Conservation (phyloP, 2,888 invertebrate species). For the Sialis lutaria region DNA sequence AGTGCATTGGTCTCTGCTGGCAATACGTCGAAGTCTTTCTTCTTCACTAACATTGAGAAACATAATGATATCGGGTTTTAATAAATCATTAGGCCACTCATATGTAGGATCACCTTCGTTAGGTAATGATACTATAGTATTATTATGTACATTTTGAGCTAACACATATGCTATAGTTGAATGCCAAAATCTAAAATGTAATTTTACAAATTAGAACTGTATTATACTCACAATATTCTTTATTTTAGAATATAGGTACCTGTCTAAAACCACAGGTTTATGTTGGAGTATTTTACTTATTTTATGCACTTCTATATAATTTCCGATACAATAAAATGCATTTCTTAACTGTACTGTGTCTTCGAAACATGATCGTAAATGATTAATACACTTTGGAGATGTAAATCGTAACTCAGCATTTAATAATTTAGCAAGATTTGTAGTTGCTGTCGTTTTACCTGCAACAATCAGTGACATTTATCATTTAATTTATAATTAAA, state of each 20-base stretch:
- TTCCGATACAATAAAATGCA: conserved; percentile 27
- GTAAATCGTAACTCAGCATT: conserved; percentile 19
- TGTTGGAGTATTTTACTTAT: conserved; percentile 16
- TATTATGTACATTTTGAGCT: conserved; percentile 19
- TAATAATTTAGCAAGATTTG: conserved; percentile 19
- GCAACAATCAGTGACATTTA: conserved; percentile 6
- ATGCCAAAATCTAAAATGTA: conserved; percentile 25
- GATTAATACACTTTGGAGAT: conserved; percentile 22
- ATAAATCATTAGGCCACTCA: conserved; percentile 26
- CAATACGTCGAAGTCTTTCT: conserved; percentile 19
- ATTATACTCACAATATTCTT: not conserved
- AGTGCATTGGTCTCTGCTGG: conserved; percentile 16
- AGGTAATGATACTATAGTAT: conserved; percentile 15
- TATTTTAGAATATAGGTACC: conserved; percentile 17
- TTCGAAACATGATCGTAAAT: conserved; percentile 21
- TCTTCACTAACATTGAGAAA: conserved; percentile 25
- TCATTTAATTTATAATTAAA: conserved; percentile 1
- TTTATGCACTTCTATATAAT: conserved; percentile 27
- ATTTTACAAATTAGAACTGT: not conserved
- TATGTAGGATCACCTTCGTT: conserved; percentile 18
- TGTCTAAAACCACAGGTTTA: conserved; percentile 26
- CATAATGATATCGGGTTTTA: conserved; percentile 25
- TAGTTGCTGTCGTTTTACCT: conserved; percentile 27
- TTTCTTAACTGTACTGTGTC: conserved; percentile 17
- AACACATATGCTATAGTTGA: conserved; percentile 27